Evolutionary conservation across 2,888 invertebrate genomes (phyloP), one percentile per base, ranked within the genome.

Genomic region (Aspidapion aeneum): DNA sequence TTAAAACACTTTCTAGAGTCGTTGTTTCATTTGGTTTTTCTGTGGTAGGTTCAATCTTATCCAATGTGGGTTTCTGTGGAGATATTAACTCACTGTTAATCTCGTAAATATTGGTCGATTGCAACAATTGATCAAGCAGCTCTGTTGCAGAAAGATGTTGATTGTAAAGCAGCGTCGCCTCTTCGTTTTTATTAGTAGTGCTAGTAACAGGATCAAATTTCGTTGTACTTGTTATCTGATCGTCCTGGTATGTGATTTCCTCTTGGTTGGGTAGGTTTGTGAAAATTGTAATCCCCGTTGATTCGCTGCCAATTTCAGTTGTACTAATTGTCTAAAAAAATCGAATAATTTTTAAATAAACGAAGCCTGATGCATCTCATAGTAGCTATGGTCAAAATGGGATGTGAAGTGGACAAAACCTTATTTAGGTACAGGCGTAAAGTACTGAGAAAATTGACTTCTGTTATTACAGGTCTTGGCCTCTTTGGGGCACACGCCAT

Each of bases 101-200:
- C 68, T 78, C 76, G 60, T 77, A 75, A 62, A 78, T 75, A 63
- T 77, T 77, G 0, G 77, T 78, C 2, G 75, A 72, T 5, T 76
- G 61, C 21, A 78, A 63, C 9, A 77, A 66, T 63, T 78, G 74
- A 60, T 78, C 73, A 48, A 78, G 66, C 22, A 74, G 66, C 66
- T 74, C 73, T 16, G 73, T 70, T 48, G 70, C 67, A 5, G 69
- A 66, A 20, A 66, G 54, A 62, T 66, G 67, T 22, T 69, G 68
- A 18, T 66, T 63, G 21, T 62, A 66, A 48, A 62, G 65, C 51
- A 70, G 48, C n/a, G 68, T 62, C 3, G 35, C 35, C 35, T 35
- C 12, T 35, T 35, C 35, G 12, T 35, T 35, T 35, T 35, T 3
- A 12, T 35, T 35, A 7, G 35, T 35, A 7, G 35, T 35, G 35